A percentile compares a stretch with the other conserved stretches of the same genome.
These are phyloP conservation scores for Acronicta alni DNA, from an alignment of 2,888 invertebrate genomes.

Conservation along the genomic window DNA sequence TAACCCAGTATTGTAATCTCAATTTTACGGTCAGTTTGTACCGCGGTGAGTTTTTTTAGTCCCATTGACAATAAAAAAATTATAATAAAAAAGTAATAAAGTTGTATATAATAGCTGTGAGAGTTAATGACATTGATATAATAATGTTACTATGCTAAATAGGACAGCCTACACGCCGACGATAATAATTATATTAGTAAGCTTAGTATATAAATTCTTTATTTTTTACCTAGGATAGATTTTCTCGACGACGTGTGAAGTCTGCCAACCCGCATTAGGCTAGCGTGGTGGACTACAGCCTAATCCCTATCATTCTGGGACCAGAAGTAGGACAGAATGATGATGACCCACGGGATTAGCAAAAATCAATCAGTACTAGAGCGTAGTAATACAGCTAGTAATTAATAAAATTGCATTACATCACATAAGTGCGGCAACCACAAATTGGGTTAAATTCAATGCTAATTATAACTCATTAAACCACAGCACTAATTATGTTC, in stretches of 20 bases:
- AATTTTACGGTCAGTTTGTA: conserved; percentile 50
- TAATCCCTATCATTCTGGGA: too few relatives aligned
- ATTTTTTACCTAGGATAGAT: too few relatives aligned
- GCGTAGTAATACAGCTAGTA: not conserved
- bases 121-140: conserved; percentile 34
- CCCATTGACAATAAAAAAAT: conserved; percentile 33
- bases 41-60: conserved; percentile 35
- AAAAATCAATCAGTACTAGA: too few relatives aligned
- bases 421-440: conserved; percentile 1
- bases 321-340: too few relatives aligned
- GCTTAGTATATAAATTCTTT: too few relatives aligned
- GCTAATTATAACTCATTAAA: conserved; percentile 15
- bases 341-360: too few relatives aligned
- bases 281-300: too few relatives aligned
- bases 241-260: too few relatives aligned
- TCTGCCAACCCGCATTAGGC: too few relatives aligned
- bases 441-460: conserved; percentile 17
- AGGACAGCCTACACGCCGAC: conserved; percentile 22
- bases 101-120: conserved; percentile 24
- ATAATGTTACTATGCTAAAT: conserved; percentile 38
- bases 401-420: conserved; percentile 17
- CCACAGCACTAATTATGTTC: conserved; percentile 15
- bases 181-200: conserved; percentile 22
- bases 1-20: conserved; percentile 55
- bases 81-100: conserved; percentile 50